Evolutionary conservation across 2,797 vertebrate genomes (phyloP), one percentile per base, ranked within the genome.

Genomic region (Sarcoramphus papa): DNA sequence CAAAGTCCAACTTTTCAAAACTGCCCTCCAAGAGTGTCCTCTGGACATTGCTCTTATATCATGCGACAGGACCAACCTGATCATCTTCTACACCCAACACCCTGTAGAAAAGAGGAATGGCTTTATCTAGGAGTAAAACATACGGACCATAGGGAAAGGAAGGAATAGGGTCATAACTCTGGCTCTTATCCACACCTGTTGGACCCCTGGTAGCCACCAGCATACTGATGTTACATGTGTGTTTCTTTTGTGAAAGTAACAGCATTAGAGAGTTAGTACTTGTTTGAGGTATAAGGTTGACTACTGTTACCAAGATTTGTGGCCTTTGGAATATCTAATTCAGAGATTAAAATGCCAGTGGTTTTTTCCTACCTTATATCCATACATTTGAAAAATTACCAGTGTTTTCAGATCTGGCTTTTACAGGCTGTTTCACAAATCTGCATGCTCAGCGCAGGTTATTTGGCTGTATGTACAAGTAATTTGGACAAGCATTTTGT

Each of bases 1-100:
- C 56, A n/a, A 43, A 56, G n/a, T 27, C 7, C 24, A 27, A 56
- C 25, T 41, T 88, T 80, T 72, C 20, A 41, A 56, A 85, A 60
- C 28, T 6, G 45, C 27, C 12, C 14, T 78, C 7, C 21, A 50
- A 27, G 33, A 31, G 5, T 8, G 8, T 79, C 25, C 25, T 74
- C 56, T 43, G 43, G n/a, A 43, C 13, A 6, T 7, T 53, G 15
- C 14, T 48, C 10, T 72, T 57, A 40, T 14, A 69, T 6, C 8
- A 8, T 56, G 18, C 2, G 5, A 47, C 13, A 41, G 30, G 48
- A 70, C 12, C 0, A 2, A 24, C 13, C 27, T 41, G 20, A 9
- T 4, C 3, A 14, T 62, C 22, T 67, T 65, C 68, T 24, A 27
- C 3, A 4, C 6, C 7, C 17, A 30, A 23, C 0, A 1, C 4